phyloP scores from a whole-genome alignment of 2,888 invertebrate species.

The Chrysodeixis includens region DNA sequence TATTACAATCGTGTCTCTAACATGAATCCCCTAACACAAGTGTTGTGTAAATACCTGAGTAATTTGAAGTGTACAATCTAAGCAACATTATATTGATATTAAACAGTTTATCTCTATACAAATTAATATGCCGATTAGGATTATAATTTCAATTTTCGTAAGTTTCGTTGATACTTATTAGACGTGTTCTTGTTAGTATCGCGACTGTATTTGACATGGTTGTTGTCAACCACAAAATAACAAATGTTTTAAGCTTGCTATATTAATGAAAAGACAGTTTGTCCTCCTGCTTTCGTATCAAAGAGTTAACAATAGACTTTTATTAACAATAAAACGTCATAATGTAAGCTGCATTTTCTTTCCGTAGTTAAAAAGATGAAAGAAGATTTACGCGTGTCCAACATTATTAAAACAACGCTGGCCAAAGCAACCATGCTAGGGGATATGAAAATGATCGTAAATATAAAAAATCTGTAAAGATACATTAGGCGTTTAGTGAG shows the following conservation, averaged over 20 bases:
- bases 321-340: conserved; percentile 29
- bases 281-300: conserved; percentile 6
- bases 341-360: conserved; percentile 10
- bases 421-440: conserved; percentile 23
- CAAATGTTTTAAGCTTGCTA: background rate
- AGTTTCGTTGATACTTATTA: too few species aligned
- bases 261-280: background rate
- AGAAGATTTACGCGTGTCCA: conserved; percentile 30
- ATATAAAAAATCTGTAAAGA: conserved; percentile 50
- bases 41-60: background rate
- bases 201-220: too few species aligned
- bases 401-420: conserved; percentile 26
- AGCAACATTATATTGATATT: too few species aligned
- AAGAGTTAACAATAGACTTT: conserved; percentile 21
- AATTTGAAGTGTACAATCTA: too few species aligned
- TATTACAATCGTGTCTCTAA: conserved; percentile 31
- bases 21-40: conserved; percentile 15
- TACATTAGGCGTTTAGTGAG: conserved; percentile 66
- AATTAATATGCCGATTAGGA: too few species aligned
- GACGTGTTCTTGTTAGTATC: too few species aligned
- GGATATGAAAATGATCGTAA: conserved; percentile 53
- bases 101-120: too few species aligned
- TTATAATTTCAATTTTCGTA: too few species aligned
- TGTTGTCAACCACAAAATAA: background rate
- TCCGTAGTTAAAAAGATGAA: conserved; percentile 40